phyloP scores from a whole-genome alignment of 2,797 vertebrate genomes.

The Craterocephalus amniculus region DNA sequence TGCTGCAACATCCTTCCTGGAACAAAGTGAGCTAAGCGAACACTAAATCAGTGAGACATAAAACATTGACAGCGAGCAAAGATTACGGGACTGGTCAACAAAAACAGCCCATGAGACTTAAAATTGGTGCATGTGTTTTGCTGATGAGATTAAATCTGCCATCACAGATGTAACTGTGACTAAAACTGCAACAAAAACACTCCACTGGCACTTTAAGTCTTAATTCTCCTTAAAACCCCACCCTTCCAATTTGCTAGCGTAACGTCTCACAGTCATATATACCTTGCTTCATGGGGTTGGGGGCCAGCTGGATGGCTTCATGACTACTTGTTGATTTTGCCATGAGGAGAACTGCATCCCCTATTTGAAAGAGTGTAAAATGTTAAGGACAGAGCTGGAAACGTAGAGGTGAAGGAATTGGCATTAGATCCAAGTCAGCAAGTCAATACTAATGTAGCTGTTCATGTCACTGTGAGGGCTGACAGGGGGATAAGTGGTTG shows the following conservation, averaged over 20 bases:
- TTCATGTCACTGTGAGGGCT: conserved; percentile 15
- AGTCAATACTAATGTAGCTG: conserved; percentile 6
- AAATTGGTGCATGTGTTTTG: neutral
- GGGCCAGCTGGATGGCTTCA: neutral
- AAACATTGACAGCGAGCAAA: conserved; percentile 20
- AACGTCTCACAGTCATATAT: no score
- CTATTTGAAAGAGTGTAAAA: neutral
- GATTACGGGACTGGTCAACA: neutral
- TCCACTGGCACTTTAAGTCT: no score
- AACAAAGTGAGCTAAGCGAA: conserved; percentile 8
- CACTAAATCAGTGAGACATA: conserved; percentile 21
- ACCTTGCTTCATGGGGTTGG: neutral
- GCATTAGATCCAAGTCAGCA: conserved; percentile 12
- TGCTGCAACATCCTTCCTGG: conserved; percentile 41
- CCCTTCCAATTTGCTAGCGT: neutral
- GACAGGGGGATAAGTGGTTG: conserved; percentile 2
- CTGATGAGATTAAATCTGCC: neutral
- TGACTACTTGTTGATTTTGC: neutral
- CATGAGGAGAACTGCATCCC: neutral
- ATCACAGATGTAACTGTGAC: neutral
- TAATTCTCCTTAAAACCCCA: neutral
- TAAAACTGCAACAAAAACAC: neutral
- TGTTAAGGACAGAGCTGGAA: neutral
- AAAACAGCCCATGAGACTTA: neutral
- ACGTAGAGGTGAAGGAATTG: neutral